Conservation (phyloP, 2,888 invertebrate species). For the Epicampocera succincta region DNA sequence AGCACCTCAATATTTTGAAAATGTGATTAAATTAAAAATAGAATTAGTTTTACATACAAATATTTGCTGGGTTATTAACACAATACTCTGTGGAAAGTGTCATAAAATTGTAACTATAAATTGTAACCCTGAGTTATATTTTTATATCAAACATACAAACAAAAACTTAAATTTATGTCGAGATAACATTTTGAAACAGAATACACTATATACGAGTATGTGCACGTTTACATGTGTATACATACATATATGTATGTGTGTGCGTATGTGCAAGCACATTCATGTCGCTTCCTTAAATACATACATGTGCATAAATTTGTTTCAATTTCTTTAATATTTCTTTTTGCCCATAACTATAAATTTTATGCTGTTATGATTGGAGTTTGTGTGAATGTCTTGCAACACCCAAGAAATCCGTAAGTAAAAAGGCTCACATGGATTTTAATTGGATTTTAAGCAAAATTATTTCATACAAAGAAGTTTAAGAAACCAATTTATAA, state of each 20-base stretch:
- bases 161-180: not conserved
- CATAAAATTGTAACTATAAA: conserved; percentile 79
- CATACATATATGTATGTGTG: not conserved
- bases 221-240: not conserved
- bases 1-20: too few relatives aligned
- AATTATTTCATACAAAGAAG: conserved; percentile 52
- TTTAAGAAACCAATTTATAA: conserved; percentile 38
- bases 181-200: conserved; percentile 9
- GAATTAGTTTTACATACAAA: too few relatives aligned
- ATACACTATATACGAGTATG: not conserved
- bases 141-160: conserved; percentile 32
- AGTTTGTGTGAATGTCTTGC: conserved; percentile 35
- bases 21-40: too few relatives aligned
- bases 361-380: conserved; percentile 57
- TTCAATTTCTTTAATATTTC: conserved; percentile 40
- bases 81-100: conserved; percentile 75
- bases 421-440: conserved; percentile 55
- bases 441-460: conserved; percentile 67
- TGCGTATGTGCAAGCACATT: not conserved
- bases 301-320: conserved; percentile 44
- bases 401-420: conserved; percentile 29
- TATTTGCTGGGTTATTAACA: conserved; percentile 51
- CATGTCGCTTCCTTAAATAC: not conserved
- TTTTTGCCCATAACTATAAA: conserved; percentile 62
- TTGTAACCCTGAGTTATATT: conserved; percentile 62